Conservation (phyloP, 2,888 invertebrate species). For the Atethmia centrago region DNA sequence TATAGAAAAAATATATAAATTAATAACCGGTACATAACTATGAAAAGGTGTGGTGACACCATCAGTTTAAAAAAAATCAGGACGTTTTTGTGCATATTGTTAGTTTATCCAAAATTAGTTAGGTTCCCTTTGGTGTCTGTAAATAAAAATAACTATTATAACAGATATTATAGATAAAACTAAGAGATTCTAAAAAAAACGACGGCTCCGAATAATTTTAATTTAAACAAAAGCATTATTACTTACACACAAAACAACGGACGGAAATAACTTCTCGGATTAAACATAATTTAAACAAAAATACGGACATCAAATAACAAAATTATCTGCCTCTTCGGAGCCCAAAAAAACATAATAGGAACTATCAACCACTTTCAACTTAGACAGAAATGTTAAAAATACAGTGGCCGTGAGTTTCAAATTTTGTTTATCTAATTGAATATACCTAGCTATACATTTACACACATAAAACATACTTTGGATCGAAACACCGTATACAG, state of each 20-base stretch:
- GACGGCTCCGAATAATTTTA: constrained; percentile 50
- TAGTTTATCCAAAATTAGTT: constrained; percentile 41
- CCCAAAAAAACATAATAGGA: constrained; percentile 80
- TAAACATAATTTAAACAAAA: constrained; percentile 48
- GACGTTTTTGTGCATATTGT: constrained; percentile 15
- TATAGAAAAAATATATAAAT: constrained; percentile 59
- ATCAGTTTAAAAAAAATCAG: neutral
- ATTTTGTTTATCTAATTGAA: constrained; percentile 67
- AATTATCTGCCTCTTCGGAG: constrained; percentile 51
- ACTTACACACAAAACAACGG: constrained; percentile 70
- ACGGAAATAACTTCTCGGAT: constrained; percentile 69
- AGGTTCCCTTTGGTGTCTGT: constrained; percentile 61
- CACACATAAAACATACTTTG: constrained; percentile 71
- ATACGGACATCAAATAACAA: constrained; percentile 31
- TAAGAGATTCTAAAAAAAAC: constrained; percentile 44
- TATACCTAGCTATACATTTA: constrained; percentile 74
- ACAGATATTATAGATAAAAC: constrained; percentile 51
- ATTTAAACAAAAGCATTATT: constrained; percentile 45
- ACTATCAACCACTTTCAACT: constrained; percentile 85
- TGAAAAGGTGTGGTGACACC: constrained; percentile 23
- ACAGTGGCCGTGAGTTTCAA: constrained; percentile 79
- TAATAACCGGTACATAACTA: constrained; percentile 22
- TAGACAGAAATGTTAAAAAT: constrained; percentile 70
- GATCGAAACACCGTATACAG: constrained; percentile 66
- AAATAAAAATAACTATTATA: constrained; percentile 50